Base-by-base conservation (phyloP, 2,113 vertebrate species). In the Epinephelus cyanopodus region DNA sequence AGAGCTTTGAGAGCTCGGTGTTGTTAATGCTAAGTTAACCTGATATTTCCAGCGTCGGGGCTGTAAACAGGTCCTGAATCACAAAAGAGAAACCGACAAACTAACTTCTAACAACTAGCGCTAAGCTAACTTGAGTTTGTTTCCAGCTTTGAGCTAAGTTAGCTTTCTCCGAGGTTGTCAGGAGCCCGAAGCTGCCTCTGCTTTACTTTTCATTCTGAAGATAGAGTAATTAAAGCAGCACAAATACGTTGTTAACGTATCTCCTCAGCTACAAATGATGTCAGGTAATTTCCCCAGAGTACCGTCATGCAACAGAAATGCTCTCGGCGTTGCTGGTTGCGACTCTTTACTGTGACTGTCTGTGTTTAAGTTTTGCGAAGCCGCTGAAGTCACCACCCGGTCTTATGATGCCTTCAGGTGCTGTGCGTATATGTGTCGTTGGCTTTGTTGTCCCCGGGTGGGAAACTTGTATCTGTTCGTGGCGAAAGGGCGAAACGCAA, bases 321-420 rank as follows among this genome's bases (percentile, higher is more conserved):
- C 19, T 54, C 4, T 29, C 39, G 3, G 21, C 57, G 52, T 54
- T 11, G 9, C 19, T 48, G 27, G 74, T 23, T n/a, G 2, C 53
- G 47, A 2, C 42, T 45, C 42, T 45, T 45, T 1, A 45, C 83
- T 60, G 66, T 45, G 45, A 1, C 48, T 15, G 67, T 61, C 33
- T 15, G 2, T 68, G 69, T 61, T 56, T 25, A 73, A 83, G 58
- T 85, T 87, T 53, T 5, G 14, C 18, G 23, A 37, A 67, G 53
- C 42, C 7, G 80, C 74, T 87, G 8, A 86, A 91, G 88, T 88
- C 88, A 21, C 89, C 87, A 0, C 37, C 53, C 50, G 64, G 18
- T 67, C 21, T 58, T 11, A 6, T 80, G 90, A 61, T 62, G 87
- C 90, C 0, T 93, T 93, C 87, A 84, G 0, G 75, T 48, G 7